Percentiles rank a stretch among this genome's conserved stretches.
phyloP scores from a whole-genome alignment of 1,140 invertebrate species.

The Drosophila tropicalis region DNA sequence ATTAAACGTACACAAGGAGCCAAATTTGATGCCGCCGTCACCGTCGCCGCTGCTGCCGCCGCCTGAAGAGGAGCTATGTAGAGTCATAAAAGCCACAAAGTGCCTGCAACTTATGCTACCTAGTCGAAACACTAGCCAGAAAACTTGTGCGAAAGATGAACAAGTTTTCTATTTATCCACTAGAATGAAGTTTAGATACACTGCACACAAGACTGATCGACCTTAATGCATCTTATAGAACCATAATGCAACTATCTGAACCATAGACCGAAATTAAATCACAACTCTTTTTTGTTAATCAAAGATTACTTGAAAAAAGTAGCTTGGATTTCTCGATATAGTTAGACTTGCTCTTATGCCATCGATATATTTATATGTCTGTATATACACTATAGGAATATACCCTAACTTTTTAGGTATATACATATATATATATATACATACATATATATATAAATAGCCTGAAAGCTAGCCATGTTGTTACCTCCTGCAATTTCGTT shows the following conservation, averaged over 20 bases:
- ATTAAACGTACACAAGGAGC: slow-evolving; percentile 64
- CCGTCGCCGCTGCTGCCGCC: slow-evolving; percentile 11
- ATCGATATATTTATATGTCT: too few relatives aligned
- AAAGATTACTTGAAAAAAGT: too few relatives aligned
- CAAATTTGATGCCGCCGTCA: slow-evolving; percentile 31
- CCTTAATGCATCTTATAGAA: background rate
- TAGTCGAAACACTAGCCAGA: slow-evolving; percentile 10
- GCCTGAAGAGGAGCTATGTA: slow-evolving; percentile 25
- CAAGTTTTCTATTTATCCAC: background rate
- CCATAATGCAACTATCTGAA: too few relatives aligned
- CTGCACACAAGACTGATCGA: background rate
- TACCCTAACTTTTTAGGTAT: slow-evolving; percentile 11
- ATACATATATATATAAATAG: slow-evolving; percentile 13
- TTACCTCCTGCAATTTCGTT: slow-evolving; percentile 66
- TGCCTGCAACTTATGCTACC: slow-evolving; percentile 46
- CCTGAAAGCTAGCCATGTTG: slow-evolving; percentile 37
- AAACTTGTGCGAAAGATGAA: slow-evolving; percentile 19
- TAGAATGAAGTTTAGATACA: slow-evolving; percentile 34
- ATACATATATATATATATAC: slow-evolving; percentile 13
- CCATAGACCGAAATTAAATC: too few relatives aligned
- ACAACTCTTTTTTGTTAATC: too few relatives aligned
- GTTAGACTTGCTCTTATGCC: too few relatives aligned
- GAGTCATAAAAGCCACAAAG: slow-evolving; percentile 67
- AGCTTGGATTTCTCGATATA: too few relatives aligned
- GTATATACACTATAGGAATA: background rate